phyloP scores from a whole-genome alignment of 1,140 invertebrate genomes.

The Psilanteris sp. region DNA sequence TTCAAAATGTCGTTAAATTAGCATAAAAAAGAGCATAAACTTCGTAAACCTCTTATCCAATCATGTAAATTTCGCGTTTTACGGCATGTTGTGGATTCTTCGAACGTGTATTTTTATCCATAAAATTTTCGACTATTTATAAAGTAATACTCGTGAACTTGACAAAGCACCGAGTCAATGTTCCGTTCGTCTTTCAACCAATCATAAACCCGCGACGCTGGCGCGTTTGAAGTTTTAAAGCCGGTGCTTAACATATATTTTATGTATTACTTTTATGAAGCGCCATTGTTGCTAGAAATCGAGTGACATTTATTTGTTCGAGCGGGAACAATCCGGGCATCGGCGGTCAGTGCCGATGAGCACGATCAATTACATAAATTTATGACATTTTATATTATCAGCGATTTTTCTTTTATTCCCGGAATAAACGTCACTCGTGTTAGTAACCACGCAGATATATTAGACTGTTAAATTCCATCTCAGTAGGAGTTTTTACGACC shows the following conservation, averaged over 20 bases:
- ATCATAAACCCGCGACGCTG: conserved; percentile 15
- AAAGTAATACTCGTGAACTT: conserved; percentile 29
- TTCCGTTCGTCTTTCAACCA: conserved; percentile 5
- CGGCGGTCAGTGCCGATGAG: conserved; percentile 32
- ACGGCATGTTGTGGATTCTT: conserved; percentile 51
- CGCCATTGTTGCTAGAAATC: conserved; percentile 26
- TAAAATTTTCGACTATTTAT: conserved; percentile 59
- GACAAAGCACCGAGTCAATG: conserved; percentile 41
- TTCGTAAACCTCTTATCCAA: conserved; percentile 20
- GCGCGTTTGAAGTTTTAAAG: conserved; percentile 17
- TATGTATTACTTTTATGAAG: conserved; percentile 28
- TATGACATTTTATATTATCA: conserved; percentile 43
- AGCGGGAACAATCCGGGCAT: background rate
- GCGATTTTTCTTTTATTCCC: conserved; percentile 47
- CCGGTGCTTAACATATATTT: conserved; percentile 23
- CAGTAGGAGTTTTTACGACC: conserved; percentile 68
- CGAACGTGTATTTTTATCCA: conserved; percentile 54
- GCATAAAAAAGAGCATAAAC: conserved; percentile 43
- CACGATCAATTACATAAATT: conserved; percentile 56
- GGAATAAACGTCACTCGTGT: conserved; percentile 38
- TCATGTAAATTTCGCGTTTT: conserved; percentile 53
- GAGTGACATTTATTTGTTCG: conserved; percentile 22
- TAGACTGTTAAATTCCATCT: conserved; percentile 38
- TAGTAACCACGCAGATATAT: conserved; percentile 24
- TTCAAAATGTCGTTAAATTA: conserved; percentile 33